Percentiles rank a stretch among this genome's conserved stretches.
These are phyloP conservation scores for Laspeyria flexula DNA, from an alignment of 2,888 invertebrate genomes.

Conservation along the genomic window DNA sequence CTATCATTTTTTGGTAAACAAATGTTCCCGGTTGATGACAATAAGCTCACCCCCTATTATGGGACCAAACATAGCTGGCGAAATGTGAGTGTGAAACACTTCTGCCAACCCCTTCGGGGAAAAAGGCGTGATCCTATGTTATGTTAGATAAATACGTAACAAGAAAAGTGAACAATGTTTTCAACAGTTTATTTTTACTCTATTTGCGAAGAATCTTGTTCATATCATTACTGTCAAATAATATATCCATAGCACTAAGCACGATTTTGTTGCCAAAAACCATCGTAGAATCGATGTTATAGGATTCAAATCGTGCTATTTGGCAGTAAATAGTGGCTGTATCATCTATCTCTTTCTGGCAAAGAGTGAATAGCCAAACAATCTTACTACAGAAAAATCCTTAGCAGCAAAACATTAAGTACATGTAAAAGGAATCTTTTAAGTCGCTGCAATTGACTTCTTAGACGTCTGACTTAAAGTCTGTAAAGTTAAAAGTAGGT, in stretches of 20 bases:
- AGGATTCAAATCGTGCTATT: neutral
- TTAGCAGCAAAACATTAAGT: neutral
- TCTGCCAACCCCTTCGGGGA: too few relatives aligned
- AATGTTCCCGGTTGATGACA: too few relatives aligned
- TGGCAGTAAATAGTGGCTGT: neutral
- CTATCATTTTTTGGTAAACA: too few relatives aligned
- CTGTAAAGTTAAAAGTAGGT: constrained; percentile 10
- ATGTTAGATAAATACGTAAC: neutral
- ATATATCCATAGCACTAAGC: neutral
- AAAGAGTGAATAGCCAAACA: neutral
- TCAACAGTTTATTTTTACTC: too few relatives aligned
- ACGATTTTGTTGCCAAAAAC: neutral
- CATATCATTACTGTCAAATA: neutral
- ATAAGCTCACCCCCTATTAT: too few relatives aligned
- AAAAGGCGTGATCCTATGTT: too few relatives aligned
- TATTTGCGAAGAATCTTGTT: too few relatives aligned
- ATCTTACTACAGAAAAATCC: neutral
- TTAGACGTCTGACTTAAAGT: constrained; percentile 7
- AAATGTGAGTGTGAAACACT: too few relatives aligned
- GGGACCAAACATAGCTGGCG: too few relatives aligned
- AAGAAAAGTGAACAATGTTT: neutral
- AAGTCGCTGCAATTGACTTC: constrained; percentile 15
- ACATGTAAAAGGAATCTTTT: constrained; percentile 2
- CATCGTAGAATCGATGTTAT: neutral
- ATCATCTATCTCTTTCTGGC: neutral